Evolutionary conservation across 2,113 vertebrate species (phyloP).

Genomic region (Psilopsiagon aurifrons): DNA sequence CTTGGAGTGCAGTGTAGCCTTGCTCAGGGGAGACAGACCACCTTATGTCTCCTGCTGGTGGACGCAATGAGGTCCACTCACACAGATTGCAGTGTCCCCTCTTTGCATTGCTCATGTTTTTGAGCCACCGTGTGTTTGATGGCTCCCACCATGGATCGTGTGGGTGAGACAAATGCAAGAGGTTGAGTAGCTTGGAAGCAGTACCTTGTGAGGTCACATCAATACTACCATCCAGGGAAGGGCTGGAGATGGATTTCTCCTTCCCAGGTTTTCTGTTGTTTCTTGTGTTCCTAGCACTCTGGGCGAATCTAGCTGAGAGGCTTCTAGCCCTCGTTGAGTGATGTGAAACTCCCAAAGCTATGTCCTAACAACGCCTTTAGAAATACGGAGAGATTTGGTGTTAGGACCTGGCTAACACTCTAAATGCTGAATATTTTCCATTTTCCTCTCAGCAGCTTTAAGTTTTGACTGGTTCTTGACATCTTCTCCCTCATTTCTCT

Average conservation of each 20-base stretch:
- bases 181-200: not conserved
- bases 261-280: not conserved
- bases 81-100: rapidly evolving
- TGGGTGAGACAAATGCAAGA: not conserved
- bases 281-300: not conserved
- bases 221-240: not conserved
- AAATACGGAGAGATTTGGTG: not conserved
- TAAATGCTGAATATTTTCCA: not conserved
- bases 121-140: not conserved
- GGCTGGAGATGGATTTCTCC: not conserved
- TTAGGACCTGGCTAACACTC: not conserved
- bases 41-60: not conserved
- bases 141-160: not conserved
- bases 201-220: not conserved
- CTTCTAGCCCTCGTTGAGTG: not conserved
- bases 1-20: rapidly evolving
- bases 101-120: not conserved
- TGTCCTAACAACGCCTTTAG: not conserved
- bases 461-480: not conserved
- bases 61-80: rapidly evolving
- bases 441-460: not conserved
- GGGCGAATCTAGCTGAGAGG: not conserved
- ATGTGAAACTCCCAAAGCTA: not conserved
- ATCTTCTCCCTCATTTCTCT: not conserved
- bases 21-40: not conserved